These are phyloP conservation scores for Zosterops pallidus DNA, from an alignment of 2,113 vertebrate species.

Conservation along the genomic window DNA sequence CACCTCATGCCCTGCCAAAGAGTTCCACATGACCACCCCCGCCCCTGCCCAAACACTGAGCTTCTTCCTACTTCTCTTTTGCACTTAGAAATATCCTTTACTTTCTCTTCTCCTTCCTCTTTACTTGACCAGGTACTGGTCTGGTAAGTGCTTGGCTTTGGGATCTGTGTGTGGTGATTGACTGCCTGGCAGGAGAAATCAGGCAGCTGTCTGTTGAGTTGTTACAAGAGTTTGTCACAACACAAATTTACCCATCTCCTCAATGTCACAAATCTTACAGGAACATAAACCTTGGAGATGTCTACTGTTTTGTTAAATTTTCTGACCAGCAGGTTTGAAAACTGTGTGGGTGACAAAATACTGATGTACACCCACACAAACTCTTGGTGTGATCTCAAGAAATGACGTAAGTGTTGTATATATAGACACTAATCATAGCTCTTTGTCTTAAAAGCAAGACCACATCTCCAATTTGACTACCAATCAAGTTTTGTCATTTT, in stretches of 20 bases:
- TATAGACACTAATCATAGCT: background rate
- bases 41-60: background rate
- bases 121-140: background rate
- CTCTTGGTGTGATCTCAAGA: background rate
- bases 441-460: background rate
- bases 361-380: slow-evolving; percentile 25
- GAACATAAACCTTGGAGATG: background rate
- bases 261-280: background rate
- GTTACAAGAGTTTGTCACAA: slow-evolving; percentile 5
- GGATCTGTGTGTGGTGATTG: background rate
- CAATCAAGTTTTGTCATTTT: background rate
- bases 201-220: background rate
- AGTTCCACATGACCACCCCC: background rate
- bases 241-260: background rate
- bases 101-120: background rate
- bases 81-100: background rate
- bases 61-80: background rate
- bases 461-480: background rate
- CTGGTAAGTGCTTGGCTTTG: background rate
- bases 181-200: background rate
- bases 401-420: slow-evolving; percentile 5
- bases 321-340: slow-evolving; percentile 35
- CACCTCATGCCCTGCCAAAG: background rate
- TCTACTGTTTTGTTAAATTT: background rate
- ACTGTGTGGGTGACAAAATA: slow-evolving; percentile 15